Percentiles rank a stretch among this genome's conserved stretches.
phyloP scores from a whole-genome alignment of 2,797 vertebrate genomes.

The Tympanoctomys barrerae region DNA sequence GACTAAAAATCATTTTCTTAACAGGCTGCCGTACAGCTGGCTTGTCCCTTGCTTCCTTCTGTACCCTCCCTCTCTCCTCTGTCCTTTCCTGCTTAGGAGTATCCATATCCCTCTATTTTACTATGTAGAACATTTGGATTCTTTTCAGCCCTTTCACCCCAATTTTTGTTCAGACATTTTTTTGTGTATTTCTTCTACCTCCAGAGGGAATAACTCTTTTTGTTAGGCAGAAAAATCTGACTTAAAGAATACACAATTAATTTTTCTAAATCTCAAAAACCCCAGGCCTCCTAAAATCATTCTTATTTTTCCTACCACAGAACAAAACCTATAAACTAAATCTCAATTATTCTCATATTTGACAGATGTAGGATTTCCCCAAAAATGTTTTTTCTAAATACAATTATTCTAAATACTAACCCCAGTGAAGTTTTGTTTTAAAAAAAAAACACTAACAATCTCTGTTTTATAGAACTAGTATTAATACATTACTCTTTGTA shows the following conservation, averaged over 20 bases:
- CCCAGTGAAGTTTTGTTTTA: background rate
- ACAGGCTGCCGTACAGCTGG: background rate
- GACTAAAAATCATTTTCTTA: slow-evolving; percentile 28
- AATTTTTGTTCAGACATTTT: background rate
- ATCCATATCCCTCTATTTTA: background rate
- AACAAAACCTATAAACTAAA: slow-evolving; percentile 48
- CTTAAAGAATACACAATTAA: slow-evolving; percentile 15
- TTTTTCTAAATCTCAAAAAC: slow-evolving; percentile 39
- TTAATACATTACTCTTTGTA: background rate
- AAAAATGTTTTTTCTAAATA: background rate
- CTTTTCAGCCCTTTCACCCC: background rate
- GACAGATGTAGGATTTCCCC: background rate
- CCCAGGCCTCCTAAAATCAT: background rate
- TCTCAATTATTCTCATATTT: background rate
- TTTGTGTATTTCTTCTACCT: background rate
- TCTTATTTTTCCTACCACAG: background rate
- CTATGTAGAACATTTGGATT: background rate
- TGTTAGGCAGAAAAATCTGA: background rate
- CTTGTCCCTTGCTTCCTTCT: background rate
- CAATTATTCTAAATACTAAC: slow-evolving; percentile 34
- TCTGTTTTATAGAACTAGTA: slow-evolving; percentile 39
- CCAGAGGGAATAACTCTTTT: background rate
- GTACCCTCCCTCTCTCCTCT: background rate
- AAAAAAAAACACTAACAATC: background rate
- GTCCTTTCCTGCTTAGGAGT: background rate